These are phyloP conservation scores for Hyles vespertilio DNA, from an alignment of 1,140 invertebrate genomes.

Conservation along the genomic window DNA sequence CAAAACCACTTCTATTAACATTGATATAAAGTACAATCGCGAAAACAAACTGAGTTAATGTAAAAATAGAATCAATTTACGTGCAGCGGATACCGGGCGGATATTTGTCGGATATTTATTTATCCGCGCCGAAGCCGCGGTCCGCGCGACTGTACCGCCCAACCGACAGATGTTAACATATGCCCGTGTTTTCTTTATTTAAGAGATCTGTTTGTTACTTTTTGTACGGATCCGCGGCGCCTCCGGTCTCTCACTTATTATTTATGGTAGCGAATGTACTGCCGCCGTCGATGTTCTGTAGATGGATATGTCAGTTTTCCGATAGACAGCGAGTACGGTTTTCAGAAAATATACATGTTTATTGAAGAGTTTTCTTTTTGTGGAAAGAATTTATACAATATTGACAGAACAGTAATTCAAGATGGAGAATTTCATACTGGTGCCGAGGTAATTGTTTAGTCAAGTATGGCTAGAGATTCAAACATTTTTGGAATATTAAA, in stretches of 20 bases:
- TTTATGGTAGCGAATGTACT: conserved; percentile 66
- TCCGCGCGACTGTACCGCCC: conserved; percentile 22
- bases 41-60: conserved; percentile 3
- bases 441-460: too few relatives aligned
- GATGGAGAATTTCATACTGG: too few relatives aligned
- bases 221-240: conserved; percentile 68
- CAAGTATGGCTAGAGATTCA: too few relatives aligned
- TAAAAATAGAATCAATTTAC: conserved; percentile 6
- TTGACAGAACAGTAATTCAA: too few relatives aligned
- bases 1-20: neutral
- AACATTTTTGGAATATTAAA: too few relatives aligned
- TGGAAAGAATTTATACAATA: too few relatives aligned
- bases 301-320: neutral
- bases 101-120: conserved; percentile 39
- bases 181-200: conserved; percentile 72
- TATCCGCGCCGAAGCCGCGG: conserved; percentile 8
- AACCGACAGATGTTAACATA: conserved; percentile 69
- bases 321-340: too few relatives aligned
- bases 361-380: too few relatives aligned
- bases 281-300: neutral
- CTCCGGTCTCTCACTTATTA: conserved; percentile 70
- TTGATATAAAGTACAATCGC: neutral
- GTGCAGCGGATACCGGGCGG: conserved; percentile 9
- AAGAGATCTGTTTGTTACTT: conserved; percentile 73
- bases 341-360: too few relatives aligned